These are phyloP conservation scores for Eucidaris tribuloides DNA, from an alignment of 35 echinoderm and acorn worm species.

Conservation along the genomic window DNA sequence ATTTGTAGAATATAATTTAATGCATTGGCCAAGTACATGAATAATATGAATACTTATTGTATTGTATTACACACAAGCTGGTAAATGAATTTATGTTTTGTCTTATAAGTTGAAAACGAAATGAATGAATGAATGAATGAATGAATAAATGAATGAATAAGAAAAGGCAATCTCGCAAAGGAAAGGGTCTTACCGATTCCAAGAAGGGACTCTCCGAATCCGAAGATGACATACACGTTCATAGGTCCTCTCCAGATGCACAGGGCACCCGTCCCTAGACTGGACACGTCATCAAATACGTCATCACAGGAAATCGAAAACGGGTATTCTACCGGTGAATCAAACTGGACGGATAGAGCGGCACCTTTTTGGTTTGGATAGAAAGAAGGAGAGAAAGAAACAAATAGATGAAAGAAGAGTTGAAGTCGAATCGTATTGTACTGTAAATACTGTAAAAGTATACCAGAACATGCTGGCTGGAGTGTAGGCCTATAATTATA, in stretches of 20 bases:
- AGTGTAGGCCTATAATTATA: no score
- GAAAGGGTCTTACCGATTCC: conserved; percentile 54
- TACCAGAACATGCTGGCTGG: no score
- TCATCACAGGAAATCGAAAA: conserved; percentile 27
- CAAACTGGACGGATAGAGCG: conserved; percentile 52
- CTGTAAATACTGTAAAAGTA: no score
- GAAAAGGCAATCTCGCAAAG: not conserved
- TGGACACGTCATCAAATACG: conserved; percentile 48
- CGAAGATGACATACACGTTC: conserved; percentile 46
- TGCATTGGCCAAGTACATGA: no score
- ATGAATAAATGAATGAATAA: no score
- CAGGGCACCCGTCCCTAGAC: conserved; percentile 45
- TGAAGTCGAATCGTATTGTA: no score
- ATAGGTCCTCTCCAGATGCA: conserved; percentile 57
- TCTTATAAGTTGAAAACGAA: no score
- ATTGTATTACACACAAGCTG: not conserved
- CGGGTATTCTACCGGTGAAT: conserved; percentile 44
- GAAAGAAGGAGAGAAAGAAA: not conserved
- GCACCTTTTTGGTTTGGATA: conserved; percentile 45
- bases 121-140: not conserved
- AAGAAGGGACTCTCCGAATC: conserved; percentile 43
- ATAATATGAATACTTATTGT: not conserved
- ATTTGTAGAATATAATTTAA: no score
- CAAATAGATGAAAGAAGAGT: no score
- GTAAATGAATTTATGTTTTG: not conserved